These are phyloP conservation scores for Drosophila percnosoma DNA, from an alignment of 2,888 invertebrate species.

Conservation along the genomic window DNA sequence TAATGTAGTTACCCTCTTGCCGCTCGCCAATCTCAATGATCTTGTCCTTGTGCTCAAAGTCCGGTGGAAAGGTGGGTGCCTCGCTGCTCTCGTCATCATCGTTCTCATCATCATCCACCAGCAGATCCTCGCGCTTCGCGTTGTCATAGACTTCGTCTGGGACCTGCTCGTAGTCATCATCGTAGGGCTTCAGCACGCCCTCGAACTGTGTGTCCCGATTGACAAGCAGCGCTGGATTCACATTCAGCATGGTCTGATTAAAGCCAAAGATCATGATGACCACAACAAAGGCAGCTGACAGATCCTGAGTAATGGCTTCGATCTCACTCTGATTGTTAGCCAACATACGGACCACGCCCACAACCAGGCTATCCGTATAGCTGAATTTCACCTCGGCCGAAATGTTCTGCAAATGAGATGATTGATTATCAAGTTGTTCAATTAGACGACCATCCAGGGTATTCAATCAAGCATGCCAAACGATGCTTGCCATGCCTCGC, in stretches of 20 bases:
- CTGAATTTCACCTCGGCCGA: slow-evolving; percentile 77
- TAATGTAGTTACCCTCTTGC: slow-evolving; percentile 64
- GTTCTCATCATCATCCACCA: slow-evolving; percentile 32
- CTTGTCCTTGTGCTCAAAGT: slow-evolving; percentile 66
- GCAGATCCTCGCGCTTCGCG: slow-evolving; percentile 5
- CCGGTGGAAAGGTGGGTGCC: neutral
- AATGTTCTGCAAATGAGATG: slow-evolving; percentile 73
- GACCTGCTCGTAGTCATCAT: neutral
- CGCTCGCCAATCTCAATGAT: slow-evolving; percentile 73
- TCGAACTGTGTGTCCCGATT: slow-evolving; percentile 69
- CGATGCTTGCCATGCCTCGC: slow-evolving; percentile 14
- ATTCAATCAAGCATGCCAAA: slow-evolving; percentile 35
- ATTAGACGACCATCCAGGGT: slow-evolving; percentile 6
- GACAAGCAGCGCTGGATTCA: slow-evolving; percentile 66
- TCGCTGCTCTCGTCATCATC: slow-evolving; percentile 20
- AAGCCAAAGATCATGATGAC: slow-evolving; percentile 78
- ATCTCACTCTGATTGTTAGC: slow-evolving; percentile 26
- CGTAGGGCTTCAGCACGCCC: slow-evolving; percentile 57
- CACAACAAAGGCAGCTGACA: slow-evolving; percentile 64
- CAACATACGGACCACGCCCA: slow-evolving; percentile 70
- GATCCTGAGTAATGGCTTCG: neutral
- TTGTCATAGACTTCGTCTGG: slow-evolving; percentile 8
- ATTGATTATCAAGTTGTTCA: neutral
- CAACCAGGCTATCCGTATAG: slow-evolving; percentile 70
- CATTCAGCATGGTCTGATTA: slow-evolving; percentile 61